Conservation (phyloP, 2,797 vertebrate species). For the Typhlichthys eigenmanni region DNA sequence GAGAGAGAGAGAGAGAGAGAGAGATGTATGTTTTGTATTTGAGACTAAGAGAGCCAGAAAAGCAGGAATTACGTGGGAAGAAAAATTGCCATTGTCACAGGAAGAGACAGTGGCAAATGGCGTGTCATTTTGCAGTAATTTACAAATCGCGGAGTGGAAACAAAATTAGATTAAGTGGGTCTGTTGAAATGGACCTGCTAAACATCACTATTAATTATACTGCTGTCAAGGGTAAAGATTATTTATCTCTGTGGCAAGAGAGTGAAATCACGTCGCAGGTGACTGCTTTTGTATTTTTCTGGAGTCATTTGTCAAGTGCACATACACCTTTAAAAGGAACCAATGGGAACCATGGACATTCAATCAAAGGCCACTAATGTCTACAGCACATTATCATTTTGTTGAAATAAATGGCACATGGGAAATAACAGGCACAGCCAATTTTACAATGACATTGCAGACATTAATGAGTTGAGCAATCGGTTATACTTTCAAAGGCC, state of each 20-base stretch:
- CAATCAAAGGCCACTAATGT: constrained; percentile 75
- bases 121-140: constrained; percentile 81
- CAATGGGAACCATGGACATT: constrained; percentile 63
- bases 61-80: constrained; percentile 70
- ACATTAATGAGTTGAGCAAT: constrained; percentile 68
- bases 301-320: constrained; percentile 70
- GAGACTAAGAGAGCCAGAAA: constrained; percentile 50
- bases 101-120: constrained; percentile 81
- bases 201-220: constrained; percentile 84
- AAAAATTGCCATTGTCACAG: constrained; percentile 78
- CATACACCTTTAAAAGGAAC: constrained; percentile 55
- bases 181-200: constrained; percentile 80
- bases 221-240: constrained; percentile 74
- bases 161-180: constrained; percentile 85
- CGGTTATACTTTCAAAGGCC: constrained; percentile 52
- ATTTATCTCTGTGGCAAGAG: constrained; percentile 75
- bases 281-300: constrained; percentile 66
- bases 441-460: constrained; percentile 61
- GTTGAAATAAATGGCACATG: constrained; percentile 70
- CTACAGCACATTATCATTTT: constrained; percentile 62
- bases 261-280: constrained; percentile 72
- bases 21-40: constrained; percentile 40
- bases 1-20: constrained; percentile 30
- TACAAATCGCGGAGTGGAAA: constrained; percentile 83
- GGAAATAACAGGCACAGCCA: constrained; percentile 57